These are phyloP conservation scores for Prosapia bicincta DNA, from an alignment of 2,888 invertebrate genomes.

Conservation along the genomic window DNA sequence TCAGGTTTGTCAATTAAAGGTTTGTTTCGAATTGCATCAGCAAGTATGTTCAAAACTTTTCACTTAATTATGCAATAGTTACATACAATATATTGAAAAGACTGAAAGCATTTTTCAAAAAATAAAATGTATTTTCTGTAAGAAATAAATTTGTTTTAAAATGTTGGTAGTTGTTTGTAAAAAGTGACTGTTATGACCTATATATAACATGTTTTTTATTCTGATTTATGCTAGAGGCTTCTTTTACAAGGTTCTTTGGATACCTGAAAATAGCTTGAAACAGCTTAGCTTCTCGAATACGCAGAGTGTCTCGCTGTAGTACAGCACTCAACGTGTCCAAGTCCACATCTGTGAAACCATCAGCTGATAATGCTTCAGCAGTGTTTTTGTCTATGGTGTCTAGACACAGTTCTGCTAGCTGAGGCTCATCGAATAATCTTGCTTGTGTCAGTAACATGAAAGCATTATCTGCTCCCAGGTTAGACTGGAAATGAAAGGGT, in stretches of 20 bases:
- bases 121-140: neutral
- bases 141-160: neutral
- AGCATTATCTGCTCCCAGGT: conserved; percentile 78
- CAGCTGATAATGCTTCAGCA: conserved; percentile 71
- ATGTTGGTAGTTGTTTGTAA: neutral
- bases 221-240: no score
- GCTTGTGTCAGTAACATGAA: conserved; percentile 76
- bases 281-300: conserved; percentile 73
- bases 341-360: conserved; percentile 79
- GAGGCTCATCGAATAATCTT: conserved; percentile 76
- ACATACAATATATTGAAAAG: no score
- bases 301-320: conserved; percentile 71
- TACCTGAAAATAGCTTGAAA: conserved; percentile 66
- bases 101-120: no score
- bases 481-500: conserved; percentile 62
- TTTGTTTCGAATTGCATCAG: no score
- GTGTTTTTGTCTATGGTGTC: conserved; percentile 83
- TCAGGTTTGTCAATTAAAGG: no score
- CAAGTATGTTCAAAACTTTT: no score
- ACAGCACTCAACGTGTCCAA: conserved; percentile 73
- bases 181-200: no score
- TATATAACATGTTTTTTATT: no score
- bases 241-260: no score
- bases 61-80: no score
- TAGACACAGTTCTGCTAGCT: conserved; percentile 73